Evolutionary conservation across 2,797 vertebrate genomes (phyloP), one percentile per base, ranked within the genome.

Genomic region (Nothura maculosa): DNA sequence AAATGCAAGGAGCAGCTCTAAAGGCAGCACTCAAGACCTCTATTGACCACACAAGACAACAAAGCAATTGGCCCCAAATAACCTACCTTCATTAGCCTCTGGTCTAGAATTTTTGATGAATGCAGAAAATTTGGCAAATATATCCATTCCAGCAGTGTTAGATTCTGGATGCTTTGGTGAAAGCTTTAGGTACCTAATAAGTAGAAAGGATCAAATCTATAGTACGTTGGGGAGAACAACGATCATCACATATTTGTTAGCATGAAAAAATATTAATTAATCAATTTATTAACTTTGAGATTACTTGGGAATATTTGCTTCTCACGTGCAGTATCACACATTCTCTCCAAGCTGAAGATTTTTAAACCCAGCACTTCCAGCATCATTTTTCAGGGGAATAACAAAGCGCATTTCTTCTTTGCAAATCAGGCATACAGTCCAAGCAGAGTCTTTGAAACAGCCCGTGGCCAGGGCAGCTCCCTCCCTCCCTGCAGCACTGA

Each of bases 121-220:
- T 3, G 99, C 99, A 67, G 99, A 99, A 94, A 99, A 99, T 97
- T 99, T 99, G 96, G 99, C 99, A 95, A 99, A 99, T 93, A 99
- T 99, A 95, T 99, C 99, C 99, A 99, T 99, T 55, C 99, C 99
- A 82, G 99, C 98, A 40, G 99, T 99, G 98, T 99, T 99, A 32
- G 99, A 99, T 96, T 99, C 99, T 3, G 99, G 99, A 85, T 99
- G 99, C 94, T 99, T 98, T 89, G 99, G 98, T 85, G 98, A 98
- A 67, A 99, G 99, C 85, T 99, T 99, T 85, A 99, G 93, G 96
- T 98, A 99, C 97, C 99, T 99, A 92, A 86, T 97, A 42, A 76
- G 47, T 3, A 94, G n/a, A 62, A 87, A 74, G 40, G 21, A 90
- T 19, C 0, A 64, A 38, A 80, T 58, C 18, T 50, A 61, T 22